Base-by-base conservation (phyloP, 2,888 invertebrate genomes). In the Oscheius sp. region DNA sequence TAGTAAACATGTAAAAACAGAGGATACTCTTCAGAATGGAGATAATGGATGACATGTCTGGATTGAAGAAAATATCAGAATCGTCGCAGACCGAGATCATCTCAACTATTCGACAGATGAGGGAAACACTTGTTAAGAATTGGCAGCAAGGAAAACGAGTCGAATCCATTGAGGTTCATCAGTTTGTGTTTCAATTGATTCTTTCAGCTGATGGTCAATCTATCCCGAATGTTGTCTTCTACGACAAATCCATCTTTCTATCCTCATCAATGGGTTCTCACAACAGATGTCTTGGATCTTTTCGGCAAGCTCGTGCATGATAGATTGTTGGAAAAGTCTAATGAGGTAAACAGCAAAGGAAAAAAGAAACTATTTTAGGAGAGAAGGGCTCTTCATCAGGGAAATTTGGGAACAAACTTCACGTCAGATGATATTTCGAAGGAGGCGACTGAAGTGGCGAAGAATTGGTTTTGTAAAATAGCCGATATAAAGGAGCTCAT, bases 391-490 rank as follows among this genome's bases (percentile, higher is more conserved):
- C 69, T 67, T 17, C 59, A 65, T 20, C 44, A 74, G 33, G 50
- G 69, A 2, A 33, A 66, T 8, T 36, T 78, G 41, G 50, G 74
- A 20, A 33, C 36, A 17, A 30, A 38, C 8, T 93, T 94, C 83
- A 91, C 92, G 61, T 90, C 92, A 0, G 91, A 91, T 76, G 91
- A 91, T 88, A 92, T 94, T 4, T 87, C 87, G 5, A 87, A 87
- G 38, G 61, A 63, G 17, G 67, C 72, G 17, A 66, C 73, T 20
- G 80, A 80, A 28, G 70, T 70, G 38, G 95, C 95, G 86, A 91
- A 93, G 77, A 98, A 98, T 89, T 98, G 98, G 98, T 94, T 98
- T 89, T 95, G 93, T 87, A 98, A 98, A 90, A 94, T 97, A 86
- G 94, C 96, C 0, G 96, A 96, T 0, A 95, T 98, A 81, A 89